Conservation (phyloP, 2,888 invertebrate genomes). For the Stenolophus ochropezus region DNA sequence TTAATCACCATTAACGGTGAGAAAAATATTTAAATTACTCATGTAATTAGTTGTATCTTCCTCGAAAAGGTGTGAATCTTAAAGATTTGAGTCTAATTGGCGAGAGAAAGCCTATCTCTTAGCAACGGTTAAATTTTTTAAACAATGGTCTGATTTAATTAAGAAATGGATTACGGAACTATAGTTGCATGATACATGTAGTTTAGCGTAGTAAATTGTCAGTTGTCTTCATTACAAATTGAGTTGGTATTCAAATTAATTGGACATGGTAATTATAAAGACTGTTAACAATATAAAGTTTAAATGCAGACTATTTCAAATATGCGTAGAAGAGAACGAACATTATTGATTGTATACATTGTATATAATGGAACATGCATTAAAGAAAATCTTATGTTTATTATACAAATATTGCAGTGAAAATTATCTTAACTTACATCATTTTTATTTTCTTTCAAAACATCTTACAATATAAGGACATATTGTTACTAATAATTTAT, state of each 20-base stretch:
- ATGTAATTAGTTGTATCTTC: background rate
- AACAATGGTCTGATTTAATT: background rate
- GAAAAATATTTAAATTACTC: background rate
- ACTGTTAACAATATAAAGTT: too few relatives aligned
- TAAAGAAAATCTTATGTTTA: too few relatives aligned
- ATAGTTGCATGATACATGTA: background rate
- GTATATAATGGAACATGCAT: too few relatives aligned
- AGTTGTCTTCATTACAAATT: background rate
- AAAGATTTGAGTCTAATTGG: background rate
- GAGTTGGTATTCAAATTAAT: background rate
- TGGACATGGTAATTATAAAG: background rate
- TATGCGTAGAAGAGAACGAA: too few relatives aligned
- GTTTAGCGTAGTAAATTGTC: background rate
- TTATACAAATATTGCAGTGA: too few relatives aligned
- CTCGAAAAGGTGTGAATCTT: background rate
- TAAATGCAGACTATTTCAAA: too few relatives aligned
- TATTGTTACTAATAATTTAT: conserved; percentile 22
- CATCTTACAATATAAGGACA: conserved; percentile 21
- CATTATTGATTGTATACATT: too few relatives aligned
- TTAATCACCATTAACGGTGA: background rate
- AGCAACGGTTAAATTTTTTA: background rate
- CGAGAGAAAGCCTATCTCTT: background rate
- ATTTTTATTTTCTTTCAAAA: too few relatives aligned
- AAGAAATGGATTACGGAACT: background rate
- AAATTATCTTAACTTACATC: too few relatives aligned